Evolutionary conservation across 1,140 invertebrate species (phyloP), one percentile per base, ranked within the genome.

Genomic region (Brachystomella parvula): DNA sequence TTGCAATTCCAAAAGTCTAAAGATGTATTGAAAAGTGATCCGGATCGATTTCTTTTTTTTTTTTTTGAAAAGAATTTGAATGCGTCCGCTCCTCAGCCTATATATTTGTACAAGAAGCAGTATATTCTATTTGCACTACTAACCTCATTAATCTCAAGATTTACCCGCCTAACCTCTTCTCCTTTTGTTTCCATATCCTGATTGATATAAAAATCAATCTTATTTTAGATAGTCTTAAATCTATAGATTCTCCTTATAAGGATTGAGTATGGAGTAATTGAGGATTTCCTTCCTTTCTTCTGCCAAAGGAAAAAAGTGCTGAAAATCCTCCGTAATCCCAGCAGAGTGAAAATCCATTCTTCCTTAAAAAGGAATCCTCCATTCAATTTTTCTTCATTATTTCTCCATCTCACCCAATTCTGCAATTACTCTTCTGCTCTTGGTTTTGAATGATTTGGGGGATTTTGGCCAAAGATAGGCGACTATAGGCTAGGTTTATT

Each of bases 331-430:
- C 24, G 24, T 53, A 53, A 53, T 39, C 60, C 60, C 12, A n/a
- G 21, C 28, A 35, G 60, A 62, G 6, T 12, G 3, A 35, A 62
- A 47, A 44, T 62, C 26, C 12, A 62, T 62, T 44, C 44, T 26
- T 6, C 3, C 30, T 15, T 3, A 12, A 35, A 44, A 24, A 24
- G 21, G 24, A 26, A 53, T 6, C 6, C 21, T 15, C 57, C 29
- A 24, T 35, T 49, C 64, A 53, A 65, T 65, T 65, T 65, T 60
- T 65, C 64, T 65, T 65, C 64, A 65, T 65, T 65, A 65, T 65
- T 60, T 29, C 30, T 9, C 30, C 56, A 65, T 65, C 57, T 60
- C 12, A 19, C 2, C n/a, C 24, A n/a, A 28, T 53, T 26, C 49
- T 24, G 12, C 24, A 15, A 15, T 6, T 24, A 17, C 24, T 26